Percentiles rank a stretch among this genome's conserved stretches.
These are phyloP conservation scores for Parascotia fuliginaria DNA, from an alignment of 2,888 invertebrate species.

Conservation along the genomic window DNA sequence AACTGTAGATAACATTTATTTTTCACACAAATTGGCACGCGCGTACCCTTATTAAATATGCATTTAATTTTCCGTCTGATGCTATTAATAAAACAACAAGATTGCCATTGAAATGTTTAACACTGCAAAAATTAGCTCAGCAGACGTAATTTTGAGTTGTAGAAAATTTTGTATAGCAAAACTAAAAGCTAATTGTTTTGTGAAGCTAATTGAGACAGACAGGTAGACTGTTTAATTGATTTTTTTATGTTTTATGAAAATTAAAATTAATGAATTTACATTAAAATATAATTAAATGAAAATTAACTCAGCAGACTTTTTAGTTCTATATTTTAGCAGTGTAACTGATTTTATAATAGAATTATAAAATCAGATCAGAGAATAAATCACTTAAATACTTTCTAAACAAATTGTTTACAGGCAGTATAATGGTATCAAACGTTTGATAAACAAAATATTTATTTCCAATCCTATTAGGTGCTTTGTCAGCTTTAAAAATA, in stretches of 20 bases:
- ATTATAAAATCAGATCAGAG: background rate
- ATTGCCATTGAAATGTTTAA: conserved; percentile 18
- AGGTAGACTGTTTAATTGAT: too few relatives aligned
- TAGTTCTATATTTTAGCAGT: too few relatives aligned
- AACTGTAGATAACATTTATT: conserved; percentile 34
- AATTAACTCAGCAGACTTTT: too few relatives aligned
- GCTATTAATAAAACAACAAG: conserved; percentile 35
- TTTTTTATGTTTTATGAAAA: too few relatives aligned
- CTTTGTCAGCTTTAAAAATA: background rate
- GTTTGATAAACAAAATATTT: conserved; percentile 2
- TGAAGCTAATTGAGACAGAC: too few relatives aligned
- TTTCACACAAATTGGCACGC: conserved; percentile 37
- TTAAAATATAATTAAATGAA: too few relatives aligned
- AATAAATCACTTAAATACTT: background rate
- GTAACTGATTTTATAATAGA: too few relatives aligned
- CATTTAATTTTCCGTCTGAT: conserved; percentile 30
- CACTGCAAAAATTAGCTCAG: conserved; percentile 4
- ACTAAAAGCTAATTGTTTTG: too few relatives aligned
- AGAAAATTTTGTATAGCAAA: too few relatives aligned
- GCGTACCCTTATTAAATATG: conserved; percentile 40
- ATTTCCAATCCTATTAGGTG: background rate
- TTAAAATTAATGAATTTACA: too few relatives aligned
- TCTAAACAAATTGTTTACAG: background rate
- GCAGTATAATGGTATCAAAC: background rate
- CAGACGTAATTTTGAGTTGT: too few relatives aligned